Evolutionary conservation across 35 echinoderm and acorn worm genomes (phyloP), one percentile per base, ranked within the genome.

Genomic region (Ptychodera flava): DNA sequence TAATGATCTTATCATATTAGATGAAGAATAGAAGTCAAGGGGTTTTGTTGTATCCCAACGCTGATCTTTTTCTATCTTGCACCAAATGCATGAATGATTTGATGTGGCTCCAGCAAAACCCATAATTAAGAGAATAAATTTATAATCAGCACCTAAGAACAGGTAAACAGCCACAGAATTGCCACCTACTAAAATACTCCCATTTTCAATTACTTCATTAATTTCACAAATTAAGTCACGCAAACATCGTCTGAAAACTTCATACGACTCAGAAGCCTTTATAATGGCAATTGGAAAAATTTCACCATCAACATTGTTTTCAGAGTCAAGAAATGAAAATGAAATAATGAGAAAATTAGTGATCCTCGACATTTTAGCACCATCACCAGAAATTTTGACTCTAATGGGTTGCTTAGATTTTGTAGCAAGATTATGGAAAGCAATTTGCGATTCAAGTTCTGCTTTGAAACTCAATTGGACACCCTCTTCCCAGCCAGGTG

Each of bases 321-420:
- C 45, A 12, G 45, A 12, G 22, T 64, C 45, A 64, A 64, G 6
- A 64, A 64, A 64, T 64, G 45, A 64, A 22, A 64, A 64, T 64
- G 45, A 64, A 6, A 64, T 22, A 64, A 64, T 64, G 22, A 64
- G 45, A 22, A 64, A 64, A 64, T 64, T 64, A 22, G 45, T 64
- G 45, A 64, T 64, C 6, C 22, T 6, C 22, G 45, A 64, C 45
- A 64, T 64, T 64, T 22, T 64, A 22, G 45, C 45, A 6, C 45
- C 45, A 64, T 64, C 45, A 64, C 45, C 45, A 64, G 45, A 64
- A 64, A 64, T 64, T 64, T 64, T 64, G 45, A 64, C 45, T 64
- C 45, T 64, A 64, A 64, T 64, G 45, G 45, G 45, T 64, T 64
- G 6, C 22, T 6, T 22, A 12, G 45, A 22, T 6, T 64, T 64